Base-by-base conservation (phyloP, 1,140 invertebrate genomes). In the Gerris buenoi region DNA sequence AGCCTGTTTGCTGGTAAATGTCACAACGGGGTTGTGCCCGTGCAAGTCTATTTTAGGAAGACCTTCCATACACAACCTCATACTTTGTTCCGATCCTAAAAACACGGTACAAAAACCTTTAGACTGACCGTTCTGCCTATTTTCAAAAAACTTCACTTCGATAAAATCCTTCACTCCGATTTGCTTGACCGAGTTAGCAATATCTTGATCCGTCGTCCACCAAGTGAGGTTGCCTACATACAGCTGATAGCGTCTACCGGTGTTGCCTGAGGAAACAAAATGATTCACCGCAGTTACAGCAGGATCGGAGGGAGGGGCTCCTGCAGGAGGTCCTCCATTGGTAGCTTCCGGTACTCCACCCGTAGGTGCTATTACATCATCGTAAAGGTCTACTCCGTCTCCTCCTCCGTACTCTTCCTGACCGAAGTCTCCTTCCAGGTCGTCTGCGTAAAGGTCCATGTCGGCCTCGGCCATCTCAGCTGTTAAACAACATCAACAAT, bases 81-180 rank as follows among this genome's bases (percentile, higher is more conserved):
- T 86, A 69, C 95, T 97, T 68, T 85, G 83, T 73, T 99, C 96
- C 0, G 94, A 97, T 15, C 89, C 91, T 62, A 97, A 80, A 1
- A 91, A 91, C 70, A 97, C 86, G 22, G 95, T 87, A 76, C 93
- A 96, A 78, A 96, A 96, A 58, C 97, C 97, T 83, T 99, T 99
- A 0, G 94, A 97, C 78, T 99, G 97, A 27, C 97, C 97, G 83
- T 99, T 99, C 14, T 93, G 91, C 72, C 97, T 85, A 80, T 99
- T 99, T 80, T 99, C 97, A 81, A 98, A 97, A 79, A 99, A 99
- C 79, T 98, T 98, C 15, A 99, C 93, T 77, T 99, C 97, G 70
- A 96, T 82, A 71, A 99, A 88, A 78, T 99, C 97, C 68, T 82
- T 85, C 1, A 98, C 89, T 25, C 95, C 96, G 70, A 97, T 82